Evolutionary conservation across 2,113 vertebrate species (phyloP).

Genomic region (Potamarius usumacintae): DNA sequence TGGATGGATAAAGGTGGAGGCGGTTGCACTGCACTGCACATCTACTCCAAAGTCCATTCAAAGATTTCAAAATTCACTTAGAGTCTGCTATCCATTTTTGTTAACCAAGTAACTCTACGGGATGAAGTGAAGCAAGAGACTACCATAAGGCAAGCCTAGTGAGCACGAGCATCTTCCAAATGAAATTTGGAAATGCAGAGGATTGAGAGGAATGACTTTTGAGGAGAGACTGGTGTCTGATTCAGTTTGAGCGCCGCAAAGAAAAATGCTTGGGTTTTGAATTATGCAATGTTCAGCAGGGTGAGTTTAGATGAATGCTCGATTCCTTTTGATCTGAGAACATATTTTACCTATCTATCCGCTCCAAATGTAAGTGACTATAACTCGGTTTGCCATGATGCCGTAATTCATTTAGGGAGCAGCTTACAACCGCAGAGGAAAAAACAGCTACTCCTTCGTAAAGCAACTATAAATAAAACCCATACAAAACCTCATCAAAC

Average conservation of each 20-base stretch:
- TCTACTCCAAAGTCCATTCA: constrained; percentile 74
- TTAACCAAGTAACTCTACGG: constrained; percentile 74
- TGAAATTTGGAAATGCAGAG: constrained; percentile 69
- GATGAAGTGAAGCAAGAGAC: constrained; percentile 68
- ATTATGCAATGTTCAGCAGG: constrained; percentile 68
- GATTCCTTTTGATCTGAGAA: constrained; percentile 62
- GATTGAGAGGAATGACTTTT: constrained; percentile 47
- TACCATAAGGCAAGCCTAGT: constrained; percentile 47
- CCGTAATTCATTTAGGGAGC: constrained; percentile 46
- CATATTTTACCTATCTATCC: constrained; percentile 52
- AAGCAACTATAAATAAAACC: constrained; percentile 7
- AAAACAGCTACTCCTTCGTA: constrained; percentile 59
- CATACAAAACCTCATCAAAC: not conserved
- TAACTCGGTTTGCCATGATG: constrained; percentile 54
- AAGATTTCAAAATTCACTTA: constrained; percentile 80
- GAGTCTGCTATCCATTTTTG: constrained; percentile 74
- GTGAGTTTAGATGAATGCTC: constrained; percentile 69
- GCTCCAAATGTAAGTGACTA: constrained; percentile 44
- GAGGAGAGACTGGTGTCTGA: constrained; percentile 57
- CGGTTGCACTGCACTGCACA: constrained; percentile 60
- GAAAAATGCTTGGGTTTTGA: constrained; percentile 72
- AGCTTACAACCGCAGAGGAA: constrained; percentile 24
- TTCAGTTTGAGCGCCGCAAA: constrained; percentile 70
- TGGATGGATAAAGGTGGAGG: constrained; percentile 44
- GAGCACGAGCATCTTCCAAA: constrained; percentile 68